Evolutionary conservation across 2,888 invertebrate species (phyloP).

Genomic region (Reticulitermes lucifugus): DNA sequence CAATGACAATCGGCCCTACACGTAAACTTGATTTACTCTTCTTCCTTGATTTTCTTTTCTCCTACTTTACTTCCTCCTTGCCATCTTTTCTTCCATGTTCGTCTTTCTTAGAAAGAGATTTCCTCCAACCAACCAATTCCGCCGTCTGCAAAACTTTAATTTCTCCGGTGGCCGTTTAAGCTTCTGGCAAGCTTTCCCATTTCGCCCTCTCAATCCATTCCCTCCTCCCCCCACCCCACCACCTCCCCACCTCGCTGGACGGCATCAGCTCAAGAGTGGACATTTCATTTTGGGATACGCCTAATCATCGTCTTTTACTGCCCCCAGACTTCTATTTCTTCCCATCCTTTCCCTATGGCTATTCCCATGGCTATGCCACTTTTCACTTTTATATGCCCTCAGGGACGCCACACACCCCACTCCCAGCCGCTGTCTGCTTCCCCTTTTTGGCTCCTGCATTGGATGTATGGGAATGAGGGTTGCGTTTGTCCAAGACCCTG

Average conservation of each 20-base stretch:
- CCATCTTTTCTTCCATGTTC: neutral
- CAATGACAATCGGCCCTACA: neutral
- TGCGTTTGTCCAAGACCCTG: constrained; percentile 43
- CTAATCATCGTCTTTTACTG: constrained; percentile 56
- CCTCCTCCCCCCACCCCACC: constrained; percentile 1
- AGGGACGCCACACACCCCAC: constrained; percentile 57
- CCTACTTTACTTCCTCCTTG: neutral
- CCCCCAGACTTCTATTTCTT: constrained; percentile 6
- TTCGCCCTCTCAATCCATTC: neutral
- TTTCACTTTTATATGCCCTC: constrained; percentile 65
- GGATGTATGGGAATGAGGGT: constrained; percentile 5
- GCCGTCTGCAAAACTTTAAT: constrained; percentile 47
- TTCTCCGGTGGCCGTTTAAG: constrained; percentile 46
- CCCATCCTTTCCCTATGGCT: constrained; percentile 8
- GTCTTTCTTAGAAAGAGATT: constrained; percentile 6
- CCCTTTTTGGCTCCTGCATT: neutral
- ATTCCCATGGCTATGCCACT: constrained; percentile 57
- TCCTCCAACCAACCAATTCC: constrained; percentile 2
- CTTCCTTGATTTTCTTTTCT: neutral
- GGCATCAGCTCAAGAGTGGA: constrained; percentile 51
- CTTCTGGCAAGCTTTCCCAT: neutral
- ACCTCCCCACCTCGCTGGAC: constrained; percentile 6
- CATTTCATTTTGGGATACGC: constrained; percentile 57
- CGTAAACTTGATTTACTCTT: constrained; percentile 1
- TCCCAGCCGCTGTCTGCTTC: neutral